Percentiles rank a stretch among this genome's conserved stretches.
Evolutionary conservation across 1,140 invertebrate genomes (phyloP).

Genomic region (Drosophila athabasca): DNA sequence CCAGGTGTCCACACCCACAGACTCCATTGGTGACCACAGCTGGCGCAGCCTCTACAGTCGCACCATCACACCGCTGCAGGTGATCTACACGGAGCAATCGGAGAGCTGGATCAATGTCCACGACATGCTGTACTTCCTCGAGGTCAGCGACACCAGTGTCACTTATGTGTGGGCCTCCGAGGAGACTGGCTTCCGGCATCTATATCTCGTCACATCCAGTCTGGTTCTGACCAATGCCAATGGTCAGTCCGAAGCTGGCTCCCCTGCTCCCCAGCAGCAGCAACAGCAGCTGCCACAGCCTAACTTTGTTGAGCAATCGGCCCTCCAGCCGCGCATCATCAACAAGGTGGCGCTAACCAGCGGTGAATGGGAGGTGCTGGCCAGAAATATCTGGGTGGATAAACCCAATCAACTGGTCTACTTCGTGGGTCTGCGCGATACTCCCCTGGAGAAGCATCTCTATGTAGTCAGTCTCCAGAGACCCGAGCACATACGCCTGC

Average conservation of each 20-base stretch:
- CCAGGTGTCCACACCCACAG: slow-evolving; percentile 84
- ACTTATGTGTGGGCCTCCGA: slow-evolving; percentile 97
- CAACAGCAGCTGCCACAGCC: slow-evolving; percentile 44
- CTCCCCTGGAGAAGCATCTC: slow-evolving; percentile 92
- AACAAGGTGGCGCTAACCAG: slow-evolving; percentile 87
- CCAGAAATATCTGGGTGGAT: slow-evolving; percentile 91
- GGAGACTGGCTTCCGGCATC: slow-evolving; percentile 94
- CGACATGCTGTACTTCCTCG: slow-evolving; percentile 93
- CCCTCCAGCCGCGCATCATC: slow-evolving; percentile 70
- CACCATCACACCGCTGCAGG: slow-evolving; percentile 82
- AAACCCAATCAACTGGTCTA: slow-evolving; percentile 89
- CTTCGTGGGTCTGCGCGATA: slow-evolving; percentile 91
- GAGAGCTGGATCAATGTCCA: slow-evolving; percentile 96
- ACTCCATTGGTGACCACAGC: slow-evolving; percentile 83
- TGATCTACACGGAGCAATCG: slow-evolving; percentile 89
- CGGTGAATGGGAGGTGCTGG: slow-evolving; percentile 93
- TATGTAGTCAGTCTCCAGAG: slow-evolving; percentile 90
- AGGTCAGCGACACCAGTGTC: slow-evolving; percentile 85
- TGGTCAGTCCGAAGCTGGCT: slow-evolving; percentile 58
- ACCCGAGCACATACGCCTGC: slow-evolving; percentile 88
- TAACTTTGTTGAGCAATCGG: slow-evolving; percentile 69
- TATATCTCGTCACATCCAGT: slow-evolving; percentile 89
- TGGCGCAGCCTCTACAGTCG: slow-evolving; percentile 78
- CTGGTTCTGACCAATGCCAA: slow-evolving; percentile 54
- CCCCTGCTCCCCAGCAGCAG: slow-evolving; percentile 40